phyloP scores from a whole-genome alignment of 2,888 invertebrate genomes.

The Trichogramma evanescens region DNA sequence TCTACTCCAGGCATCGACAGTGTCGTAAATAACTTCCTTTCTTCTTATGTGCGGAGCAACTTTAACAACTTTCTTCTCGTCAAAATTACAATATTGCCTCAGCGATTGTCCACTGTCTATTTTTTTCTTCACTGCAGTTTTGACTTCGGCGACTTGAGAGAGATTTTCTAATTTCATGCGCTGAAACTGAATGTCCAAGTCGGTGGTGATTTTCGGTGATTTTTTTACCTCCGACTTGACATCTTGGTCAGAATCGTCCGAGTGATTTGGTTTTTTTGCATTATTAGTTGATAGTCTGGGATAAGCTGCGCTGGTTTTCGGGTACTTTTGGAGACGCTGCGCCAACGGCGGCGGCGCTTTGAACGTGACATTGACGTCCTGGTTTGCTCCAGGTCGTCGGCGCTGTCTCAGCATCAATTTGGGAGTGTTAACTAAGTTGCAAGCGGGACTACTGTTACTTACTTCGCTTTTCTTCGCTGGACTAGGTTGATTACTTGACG shows the following conservation, averaged over 20 bases:
- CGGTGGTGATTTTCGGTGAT: conserved; percentile 28
- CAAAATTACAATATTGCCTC: conserved; percentile 41
- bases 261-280: not conserved
- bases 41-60: conserved; percentile 45
- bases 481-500: not conserved
- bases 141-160: conserved; percentile 15
- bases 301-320: conserved; percentile 32
- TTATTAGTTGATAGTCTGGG: conserved; percentile 30
- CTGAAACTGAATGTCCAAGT: conserved; percentile 40
- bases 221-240: conserved; percentile 11
- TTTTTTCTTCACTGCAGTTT: not conserved
- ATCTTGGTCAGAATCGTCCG: conserved; percentile 6
- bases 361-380: not conserved
- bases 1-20: conserved; percentile 57
- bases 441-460: conserved; percentile 31
- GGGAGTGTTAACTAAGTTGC: conserved; percentile 33
- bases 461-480: conserved; percentile 32
- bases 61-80: conserved; percentile 41
- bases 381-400: conserved; percentile 20
- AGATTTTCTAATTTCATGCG: conserved; percentile 30
- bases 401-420: conserved; percentile 38
- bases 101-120: conserved; percentile 30
- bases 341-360: conserved; percentile 19
- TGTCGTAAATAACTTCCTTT: conserved; percentile 55
- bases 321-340: conserved; percentile 34